phyloP scores from a whole-genome alignment of 1,140 invertebrate genomes.

The Lordiphosa stackelbergi region DNA sequence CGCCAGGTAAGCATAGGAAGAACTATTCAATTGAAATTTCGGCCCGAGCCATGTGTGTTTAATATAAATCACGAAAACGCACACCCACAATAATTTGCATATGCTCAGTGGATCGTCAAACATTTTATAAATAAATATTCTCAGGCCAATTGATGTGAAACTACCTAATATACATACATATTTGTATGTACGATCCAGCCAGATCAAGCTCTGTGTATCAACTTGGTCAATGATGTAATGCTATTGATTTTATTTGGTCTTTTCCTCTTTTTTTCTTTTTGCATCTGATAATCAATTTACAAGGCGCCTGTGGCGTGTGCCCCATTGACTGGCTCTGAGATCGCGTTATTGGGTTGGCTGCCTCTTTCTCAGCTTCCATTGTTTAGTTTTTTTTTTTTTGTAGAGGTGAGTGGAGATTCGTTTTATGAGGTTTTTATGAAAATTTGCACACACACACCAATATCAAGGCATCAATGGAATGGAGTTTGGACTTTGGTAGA shows the following conservation, averaged over 20 bases:
- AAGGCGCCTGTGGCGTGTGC: constrained; percentile 47
- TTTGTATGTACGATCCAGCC: constrained; percentile 17
- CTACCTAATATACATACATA: constrained; percentile 4
- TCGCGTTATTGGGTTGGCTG: constrained; percentile 1
- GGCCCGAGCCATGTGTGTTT: too few relatives aligned
- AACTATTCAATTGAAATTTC: too few relatives aligned
- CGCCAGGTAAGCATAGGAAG: too few relatives aligned
- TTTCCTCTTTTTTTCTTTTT: not conserved
- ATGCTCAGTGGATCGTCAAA: constrained; percentile 34
- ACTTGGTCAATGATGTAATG: constrained; percentile 37
- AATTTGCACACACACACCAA: too few relatives aligned
- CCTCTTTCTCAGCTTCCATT: constrained; percentile 7
- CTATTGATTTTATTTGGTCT: constrained; percentile 22
- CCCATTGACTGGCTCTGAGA: constrained; percentile 18
- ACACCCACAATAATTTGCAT: constrained; percentile 24
- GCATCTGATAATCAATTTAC: constrained; percentile 46
- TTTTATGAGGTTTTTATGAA: too few relatives aligned
- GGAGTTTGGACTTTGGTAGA: too few relatives aligned
- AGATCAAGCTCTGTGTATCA: constrained; percentile 4
- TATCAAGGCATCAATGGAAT: too few relatives aligned
- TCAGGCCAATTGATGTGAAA: constrained; percentile 11
- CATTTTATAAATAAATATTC: constrained; percentile 34
- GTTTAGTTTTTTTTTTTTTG: too few relatives aligned
- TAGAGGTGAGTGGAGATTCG: too few relatives aligned
- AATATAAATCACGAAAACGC: constrained; percentile 7